Evolutionary conservation across 92 coral and sea anemone species (phyloP).

Genomic region (Siderastrea siderea): DNA sequence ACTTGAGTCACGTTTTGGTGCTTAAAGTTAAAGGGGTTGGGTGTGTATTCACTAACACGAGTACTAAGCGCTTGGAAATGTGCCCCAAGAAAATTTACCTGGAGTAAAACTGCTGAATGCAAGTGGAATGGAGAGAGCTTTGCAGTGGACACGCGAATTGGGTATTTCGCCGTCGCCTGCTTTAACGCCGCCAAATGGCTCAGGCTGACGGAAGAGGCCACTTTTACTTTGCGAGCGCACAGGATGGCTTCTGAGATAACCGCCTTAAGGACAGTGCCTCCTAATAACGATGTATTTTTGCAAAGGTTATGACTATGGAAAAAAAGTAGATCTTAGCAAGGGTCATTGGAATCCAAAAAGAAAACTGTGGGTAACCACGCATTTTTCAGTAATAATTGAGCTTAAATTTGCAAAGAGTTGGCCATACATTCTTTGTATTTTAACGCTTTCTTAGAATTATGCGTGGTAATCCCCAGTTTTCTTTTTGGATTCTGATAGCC

Average conservation of each 20-base stretch:
- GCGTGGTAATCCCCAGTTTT: too few relatives aligned
- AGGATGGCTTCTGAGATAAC: conserved; percentile 61
- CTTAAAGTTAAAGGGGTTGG: conserved; percentile 60
- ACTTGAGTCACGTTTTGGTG: conserved; percentile 42
- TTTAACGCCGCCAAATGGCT: conserved; percentile 46
- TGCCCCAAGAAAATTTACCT: conserved; percentile 58
- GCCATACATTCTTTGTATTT: too few relatives aligned
- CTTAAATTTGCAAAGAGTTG: too few relatives aligned
- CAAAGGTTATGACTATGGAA: too few relatives aligned
- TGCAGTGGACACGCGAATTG: conserved; percentile 62
- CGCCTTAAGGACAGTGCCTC: conserved; percentile 53
- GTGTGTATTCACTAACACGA: conserved; percentile 51
- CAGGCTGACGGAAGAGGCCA: conserved; percentile 20
- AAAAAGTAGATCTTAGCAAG: too few relatives aligned
- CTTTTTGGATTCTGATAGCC: too few relatives aligned
- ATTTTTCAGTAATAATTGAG: too few relatives aligned
- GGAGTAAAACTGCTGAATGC: conserved; percentile 40
- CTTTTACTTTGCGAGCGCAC: conserved; percentile 42
- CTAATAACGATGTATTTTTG: conserved; percentile 30
- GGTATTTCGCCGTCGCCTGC: conserved; percentile 77
- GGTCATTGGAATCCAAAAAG: too few relatives aligned
- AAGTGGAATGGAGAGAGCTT: conserved; percentile 55
- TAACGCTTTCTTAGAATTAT: too few relatives aligned
- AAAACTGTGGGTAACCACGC: too few relatives aligned
- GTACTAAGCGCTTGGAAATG: conserved; percentile 53